Base-by-base conservation (phyloP, 2,888 invertebrate genomes). In the Osmoderma eremita region DNA sequence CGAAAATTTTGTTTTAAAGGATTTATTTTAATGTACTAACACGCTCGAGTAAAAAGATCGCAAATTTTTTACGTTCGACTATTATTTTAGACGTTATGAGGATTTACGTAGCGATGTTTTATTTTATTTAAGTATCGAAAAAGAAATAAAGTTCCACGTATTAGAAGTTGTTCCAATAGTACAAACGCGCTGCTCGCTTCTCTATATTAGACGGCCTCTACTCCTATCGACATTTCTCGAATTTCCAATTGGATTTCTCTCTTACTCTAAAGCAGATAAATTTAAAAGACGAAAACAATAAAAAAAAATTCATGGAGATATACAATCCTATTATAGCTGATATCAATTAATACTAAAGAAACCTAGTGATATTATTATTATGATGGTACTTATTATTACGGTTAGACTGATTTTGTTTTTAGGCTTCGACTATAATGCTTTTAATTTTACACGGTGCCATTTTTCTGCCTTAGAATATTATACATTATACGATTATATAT, bases 401-500 rank as follows among this genome's bases (percentile, higher is more conserved):
- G n/a, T 54, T 65, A 65, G 65, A 65, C 56, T 65, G 65, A 65
- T 65, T 65, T 49, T 58, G 54, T 58, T 56, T 65, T 61, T 45
- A 61, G 45, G 49, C 56, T 65, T 65, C 41, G 41, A 42, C 63
- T 30, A 30, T 30, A 30, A 30, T 51, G 39, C 20, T 58, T 41
- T 20, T 48, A 58, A 24, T 38, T 65, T 65, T 49, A 39, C 56
- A 56, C 49, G 58, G 38, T 58, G 65, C 56, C 65, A 58, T 49
- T 58, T 65, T 67, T 63, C 62, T 67, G 67, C 67, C 67, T 67
- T 63, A 67, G 63, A 62, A 48, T 63, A 49, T 66, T 49, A 30
- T 58, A 66, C 56, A 66, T 61, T 63, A 67, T 53, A 62, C 50
- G 62, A 61, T 30, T 61, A 58, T 45, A 58, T 58, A 50, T 50